phyloP scores from a whole-genome alignment of 2,113 vertebrate species.

The Rattus norvegicus region DNA sequence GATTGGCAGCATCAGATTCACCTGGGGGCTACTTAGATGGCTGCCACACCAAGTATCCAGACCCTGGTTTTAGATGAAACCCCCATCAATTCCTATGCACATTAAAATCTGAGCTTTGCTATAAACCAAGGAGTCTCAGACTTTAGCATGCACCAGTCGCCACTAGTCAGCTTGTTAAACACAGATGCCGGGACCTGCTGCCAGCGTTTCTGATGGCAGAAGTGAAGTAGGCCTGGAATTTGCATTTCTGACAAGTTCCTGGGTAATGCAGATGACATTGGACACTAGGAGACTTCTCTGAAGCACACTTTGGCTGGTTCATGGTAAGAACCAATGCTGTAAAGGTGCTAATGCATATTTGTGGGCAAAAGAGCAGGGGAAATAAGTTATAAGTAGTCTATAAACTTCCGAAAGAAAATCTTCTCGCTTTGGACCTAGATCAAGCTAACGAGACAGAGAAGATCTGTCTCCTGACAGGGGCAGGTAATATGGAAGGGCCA shows the following conservation, averaged over 20 bases:
- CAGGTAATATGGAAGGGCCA: background rate
- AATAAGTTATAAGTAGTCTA: background rate
- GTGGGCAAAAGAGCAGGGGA: background rate
- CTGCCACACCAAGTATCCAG: background rate
- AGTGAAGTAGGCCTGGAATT: background rate
- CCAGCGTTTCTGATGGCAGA: background rate
- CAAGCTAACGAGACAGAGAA: background rate
- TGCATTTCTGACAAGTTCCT: background rate
- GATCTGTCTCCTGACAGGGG: background rate
- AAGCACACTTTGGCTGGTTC: background rate
- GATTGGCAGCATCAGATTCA: background rate
- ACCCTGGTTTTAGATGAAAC: background rate
- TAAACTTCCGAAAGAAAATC: background rate
- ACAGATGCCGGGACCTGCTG: background rate
- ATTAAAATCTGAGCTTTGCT: constrained; percentile 11
- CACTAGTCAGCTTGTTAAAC: constrained; percentile 1
- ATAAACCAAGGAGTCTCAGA: constrained; percentile 6
- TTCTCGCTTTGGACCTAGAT: background rate
- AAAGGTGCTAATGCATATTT: constrained; percentile 15
- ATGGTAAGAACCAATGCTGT: background rate
- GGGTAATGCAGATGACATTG: background rate
- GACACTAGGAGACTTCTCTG: background rate
- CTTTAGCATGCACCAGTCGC: background rate
- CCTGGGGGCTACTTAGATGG: background rate
- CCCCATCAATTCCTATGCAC: background rate